phyloP scores from a whole-genome alignment of 2,888 invertebrate species.

The Caprella mutica region DNA sequence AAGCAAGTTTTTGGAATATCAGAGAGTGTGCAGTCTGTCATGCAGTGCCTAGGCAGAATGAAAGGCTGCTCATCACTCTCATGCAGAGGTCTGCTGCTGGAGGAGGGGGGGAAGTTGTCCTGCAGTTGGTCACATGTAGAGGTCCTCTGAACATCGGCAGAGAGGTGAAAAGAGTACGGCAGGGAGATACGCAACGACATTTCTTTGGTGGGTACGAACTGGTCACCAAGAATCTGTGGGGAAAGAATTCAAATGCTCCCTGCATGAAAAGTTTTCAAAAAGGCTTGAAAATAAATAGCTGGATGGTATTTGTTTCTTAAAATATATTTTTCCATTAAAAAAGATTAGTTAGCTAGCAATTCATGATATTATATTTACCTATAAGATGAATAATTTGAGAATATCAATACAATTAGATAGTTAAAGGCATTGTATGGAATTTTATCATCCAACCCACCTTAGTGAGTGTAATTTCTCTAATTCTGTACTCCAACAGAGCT shows the following conservation, averaged over 20 bases:
- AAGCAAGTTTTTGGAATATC: conserved; percentile 3
- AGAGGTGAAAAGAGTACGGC: not conserved
- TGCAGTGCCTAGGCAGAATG: not conserved
- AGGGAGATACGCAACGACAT: not conserved
- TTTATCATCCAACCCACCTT: too few species aligned
- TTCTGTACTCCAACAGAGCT: conserved; percentile 2
- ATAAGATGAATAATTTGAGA: too few species aligned
- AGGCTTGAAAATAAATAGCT: too few species aligned
- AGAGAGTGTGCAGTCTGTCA: not conserved
- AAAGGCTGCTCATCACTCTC: not conserved
- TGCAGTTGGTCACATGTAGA: not conserved
- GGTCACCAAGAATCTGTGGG: conserved; percentile 2
- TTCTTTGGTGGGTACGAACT: conserved; percentile 1
- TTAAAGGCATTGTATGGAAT: too few species aligned
- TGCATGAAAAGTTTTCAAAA: too few species aligned
- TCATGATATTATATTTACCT: too few species aligned
- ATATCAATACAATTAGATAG: too few species aligned
- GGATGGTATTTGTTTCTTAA: too few species aligned
- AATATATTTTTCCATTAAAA: too few species aligned
- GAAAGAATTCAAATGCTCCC: too few species aligned
- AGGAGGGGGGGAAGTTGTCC: not conserved
- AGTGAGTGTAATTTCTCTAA: not conserved
- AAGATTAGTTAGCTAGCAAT: too few species aligned
- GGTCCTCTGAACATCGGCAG: not conserved
- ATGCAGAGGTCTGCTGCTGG: conserved; percentile 1